Conservation (phyloP, 2,888 invertebrate species). For the Lagria hirta region DNA sequence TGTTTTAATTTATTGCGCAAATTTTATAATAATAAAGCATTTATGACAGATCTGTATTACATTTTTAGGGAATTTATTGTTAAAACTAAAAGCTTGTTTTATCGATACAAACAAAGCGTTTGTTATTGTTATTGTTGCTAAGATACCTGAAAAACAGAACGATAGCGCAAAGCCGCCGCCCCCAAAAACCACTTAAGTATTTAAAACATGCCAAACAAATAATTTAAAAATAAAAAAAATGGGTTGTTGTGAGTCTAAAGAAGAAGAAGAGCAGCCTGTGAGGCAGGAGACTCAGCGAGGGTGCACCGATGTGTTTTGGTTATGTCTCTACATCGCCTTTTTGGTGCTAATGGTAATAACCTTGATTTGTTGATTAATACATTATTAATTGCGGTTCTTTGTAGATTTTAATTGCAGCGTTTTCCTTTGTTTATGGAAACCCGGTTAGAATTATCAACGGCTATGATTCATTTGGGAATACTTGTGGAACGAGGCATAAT, state of each 20-base stretch:
- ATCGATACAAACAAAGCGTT: not conserved
- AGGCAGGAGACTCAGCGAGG: conserved; percentile 60
- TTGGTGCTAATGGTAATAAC: conserved; percentile 77
- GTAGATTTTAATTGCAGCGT: conserved; percentile 80
- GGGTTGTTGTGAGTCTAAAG: conserved; percentile 70
- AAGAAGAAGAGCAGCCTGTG: conserved; percentile 53
- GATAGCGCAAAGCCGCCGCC: conserved; percentile 24
- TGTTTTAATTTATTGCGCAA: too few species aligned
- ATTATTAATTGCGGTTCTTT: conserved; percentile 32
- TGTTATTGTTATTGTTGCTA: conserved; percentile 18
- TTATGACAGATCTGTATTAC: too few species aligned
- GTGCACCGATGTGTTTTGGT: conserved; percentile 83
- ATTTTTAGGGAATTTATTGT: too few species aligned
- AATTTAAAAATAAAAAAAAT: conserved; percentile 47
- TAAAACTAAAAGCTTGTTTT: conserved; percentile 1
- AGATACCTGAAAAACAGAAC: too few species aligned
- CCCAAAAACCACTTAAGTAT: conserved; percentile 3
- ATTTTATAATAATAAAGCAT: too few species aligned
- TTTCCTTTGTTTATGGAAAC: conserved; percentile 86
- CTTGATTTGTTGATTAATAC: conserved; percentile 15
- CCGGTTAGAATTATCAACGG: conserved; percentile 85
- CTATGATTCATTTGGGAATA: conserved; percentile 92
- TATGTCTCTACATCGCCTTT: conserved; percentile 75
- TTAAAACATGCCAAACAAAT: conserved; percentile 2
- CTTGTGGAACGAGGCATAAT: conserved; percentile 83